These are phyloP conservation scores for Leptinotarsa tumamoca DNA, from an alignment of 2,888 invertebrate species.

Conservation along the genomic window DNA sequence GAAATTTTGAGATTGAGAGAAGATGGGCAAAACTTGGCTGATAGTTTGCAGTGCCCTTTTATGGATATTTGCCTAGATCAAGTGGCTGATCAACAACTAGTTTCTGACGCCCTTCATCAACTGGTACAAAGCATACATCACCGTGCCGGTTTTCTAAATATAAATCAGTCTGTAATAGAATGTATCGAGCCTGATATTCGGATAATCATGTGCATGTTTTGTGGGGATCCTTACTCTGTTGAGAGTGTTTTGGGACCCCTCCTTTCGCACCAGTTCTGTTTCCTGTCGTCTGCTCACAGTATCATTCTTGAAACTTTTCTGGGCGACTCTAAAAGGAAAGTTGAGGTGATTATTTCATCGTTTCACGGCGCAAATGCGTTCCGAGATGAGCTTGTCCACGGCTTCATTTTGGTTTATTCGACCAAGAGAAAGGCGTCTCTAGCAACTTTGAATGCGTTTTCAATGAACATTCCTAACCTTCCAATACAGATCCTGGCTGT, in stretches of 20 bases:
- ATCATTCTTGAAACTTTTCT: slow-evolving; percentile 93
- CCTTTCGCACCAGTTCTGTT: slow-evolving; percentile 87
- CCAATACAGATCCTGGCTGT: slow-evolving; percentile 95
- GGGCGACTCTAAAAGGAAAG: slow-evolving; percentile 89
- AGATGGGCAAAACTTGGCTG: slow-evolving; percentile 90
- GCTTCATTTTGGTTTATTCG: slow-evolving; percentile 94
- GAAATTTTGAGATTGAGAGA: slow-evolving; percentile 87
- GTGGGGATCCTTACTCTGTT: slow-evolving; percentile 92
- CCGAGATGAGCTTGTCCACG: slow-evolving; percentile 92
- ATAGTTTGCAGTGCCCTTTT: slow-evolving; percentile 88
- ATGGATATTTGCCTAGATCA: slow-evolving; percentile 82
- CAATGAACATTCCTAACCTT: slow-evolving; percentile 91
- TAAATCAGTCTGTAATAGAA: slow-evolving; percentile 80
- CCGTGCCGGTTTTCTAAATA: slow-evolving; percentile 79
- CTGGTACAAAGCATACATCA: slow-evolving; percentile 83
- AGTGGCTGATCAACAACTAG: slow-evolving; percentile 74
- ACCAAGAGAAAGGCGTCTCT: slow-evolving; percentile 95
- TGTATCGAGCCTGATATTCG: slow-evolving; percentile 88
- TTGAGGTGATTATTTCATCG: slow-evolving; percentile 91
- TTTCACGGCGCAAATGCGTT: slow-evolving; percentile 95
- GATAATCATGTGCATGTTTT: slow-evolving; percentile 96
- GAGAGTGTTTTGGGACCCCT: slow-evolving; percentile 91
- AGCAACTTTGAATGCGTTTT: slow-evolving; percentile 92
- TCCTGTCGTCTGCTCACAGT: slow-evolving; percentile 86
- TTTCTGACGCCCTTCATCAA: slow-evolving; percentile 80